Base-by-base conservation (phyloP, 2,113 vertebrate species). In the Phrynosoma platyrhinos region DNA sequence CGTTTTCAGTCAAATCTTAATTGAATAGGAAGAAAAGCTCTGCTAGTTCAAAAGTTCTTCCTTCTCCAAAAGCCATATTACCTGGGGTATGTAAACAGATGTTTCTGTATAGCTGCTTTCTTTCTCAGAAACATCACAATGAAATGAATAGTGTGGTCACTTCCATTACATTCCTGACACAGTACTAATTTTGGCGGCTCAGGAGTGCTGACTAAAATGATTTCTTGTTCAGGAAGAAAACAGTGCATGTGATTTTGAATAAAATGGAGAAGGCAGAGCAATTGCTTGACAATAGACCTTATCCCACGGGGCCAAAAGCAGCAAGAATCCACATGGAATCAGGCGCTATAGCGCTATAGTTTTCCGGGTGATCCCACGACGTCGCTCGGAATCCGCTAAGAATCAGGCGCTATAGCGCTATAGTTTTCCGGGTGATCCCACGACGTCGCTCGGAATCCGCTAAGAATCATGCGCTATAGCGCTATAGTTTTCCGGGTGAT, bases 241-340 rank as follows among this genome's bases (percentile, higher is more conserved):
- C 62, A 85, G 69, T 84, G 71, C 82, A 71, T 86, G 82, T 79
- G 90, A 82, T 7, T 81, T 47, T 10, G 2, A 80, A 64, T 85
- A 47, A 92, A 85, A 84, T 75, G 80, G 83, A 25, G 64, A 12
- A 77, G 69, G 80, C 47, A 89, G 91, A 69, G 82, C 55, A 25
- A 62, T 13, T 42, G 32, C 69, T 77, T 42, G 81, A 32, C 77
- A 0, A n/a, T n/a, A n/a, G n/a, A n/a, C n/a, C n/a, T n/a, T n/a
- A n/a, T n/a, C n/a, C n/a, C n/a, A n/a, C n/a, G n/a, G n/a, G n/a
- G n/a, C n/a, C n/a, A n/a, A n/a, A n/a, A n/a, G n/a, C n/a, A n/a
- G n/a, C n/a, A n/a, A n/a, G n/a, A n/a, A n/a, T n/a, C n/a, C n/a
- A n/a, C n/a, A n/a, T n/a, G n/a, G n/a, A n/a, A n/a, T n/a, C n/a